These are phyloP conservation scores for Albula glossodonta DNA, from an alignment of 2,113 vertebrate species.

Conservation along the genomic window DNA sequence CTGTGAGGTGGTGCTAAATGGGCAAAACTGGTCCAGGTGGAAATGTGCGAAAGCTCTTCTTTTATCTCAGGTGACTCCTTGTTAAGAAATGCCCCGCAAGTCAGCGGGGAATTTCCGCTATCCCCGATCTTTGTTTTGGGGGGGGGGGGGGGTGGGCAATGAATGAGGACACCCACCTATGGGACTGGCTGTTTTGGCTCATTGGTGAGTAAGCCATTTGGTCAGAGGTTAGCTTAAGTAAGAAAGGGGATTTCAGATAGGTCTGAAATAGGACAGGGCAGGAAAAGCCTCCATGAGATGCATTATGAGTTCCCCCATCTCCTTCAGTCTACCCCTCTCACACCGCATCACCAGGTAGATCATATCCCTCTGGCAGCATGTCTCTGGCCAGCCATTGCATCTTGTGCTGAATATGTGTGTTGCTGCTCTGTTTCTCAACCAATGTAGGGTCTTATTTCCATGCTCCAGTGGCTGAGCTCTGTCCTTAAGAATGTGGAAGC, in stretches of 20 bases:
- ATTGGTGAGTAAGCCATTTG: no score
- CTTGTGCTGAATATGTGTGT: constrained; percentile 8
- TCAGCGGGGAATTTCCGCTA: no score
- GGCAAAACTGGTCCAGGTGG: background rate
- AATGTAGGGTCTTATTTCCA: background rate
- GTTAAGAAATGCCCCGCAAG: no score
- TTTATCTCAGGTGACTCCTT: no score
- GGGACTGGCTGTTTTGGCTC: no score
- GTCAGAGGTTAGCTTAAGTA: background rate
- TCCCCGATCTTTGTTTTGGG: no score
- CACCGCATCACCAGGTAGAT: background rate
- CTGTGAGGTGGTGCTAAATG: no score
- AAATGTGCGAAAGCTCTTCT: background rate
- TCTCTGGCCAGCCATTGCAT: constrained; percentile 12
- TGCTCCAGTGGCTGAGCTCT: constrained; percentile 12
- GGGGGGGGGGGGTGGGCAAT: no score
- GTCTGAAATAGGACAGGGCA: background rate
- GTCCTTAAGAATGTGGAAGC: constrained; percentile 5
- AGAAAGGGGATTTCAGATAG: background rate
- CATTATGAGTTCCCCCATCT: background rate
- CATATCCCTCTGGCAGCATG: constrained; percentile 18
- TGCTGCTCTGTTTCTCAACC: background rate
- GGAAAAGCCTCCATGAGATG: background rate
- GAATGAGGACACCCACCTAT: no score
- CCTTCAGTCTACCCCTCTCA: constrained; percentile 2